These are phyloP conservation scores for Prolemur simus DNA, from an alignment of 2,113 vertebrate species.

Conservation along the genomic window DNA sequence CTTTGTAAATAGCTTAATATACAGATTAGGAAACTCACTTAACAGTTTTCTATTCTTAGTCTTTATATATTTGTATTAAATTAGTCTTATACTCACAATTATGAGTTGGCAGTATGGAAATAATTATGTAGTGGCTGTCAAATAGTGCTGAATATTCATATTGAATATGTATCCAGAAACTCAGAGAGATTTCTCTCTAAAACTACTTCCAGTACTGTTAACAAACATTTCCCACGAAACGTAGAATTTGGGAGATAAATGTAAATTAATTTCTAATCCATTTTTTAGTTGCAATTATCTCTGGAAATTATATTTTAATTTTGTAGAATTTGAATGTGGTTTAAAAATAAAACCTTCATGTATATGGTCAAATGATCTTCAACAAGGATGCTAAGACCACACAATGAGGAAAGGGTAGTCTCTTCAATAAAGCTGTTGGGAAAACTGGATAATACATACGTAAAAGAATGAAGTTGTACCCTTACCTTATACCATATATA, in stretches of 20 bases:
- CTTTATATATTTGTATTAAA: background rate
- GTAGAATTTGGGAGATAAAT: background rate
- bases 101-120: background rate
- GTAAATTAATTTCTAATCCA: background rate
- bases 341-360: conserved; percentile 6
- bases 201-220: background rate
- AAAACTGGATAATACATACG: background rate
- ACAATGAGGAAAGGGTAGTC: background rate
- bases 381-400: background rate
- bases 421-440: background rate
- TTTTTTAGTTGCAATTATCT: conserved; percentile 9
- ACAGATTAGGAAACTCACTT: background rate
- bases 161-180: background rate
- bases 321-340: background rate
- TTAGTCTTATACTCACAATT: background rate
- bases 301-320: background rate
- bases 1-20: background rate
- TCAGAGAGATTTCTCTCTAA: background rate
- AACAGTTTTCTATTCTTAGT: background rate
- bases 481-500: background rate
- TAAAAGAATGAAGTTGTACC: background rate
- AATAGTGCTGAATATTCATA: background rate
- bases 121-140: background rate
- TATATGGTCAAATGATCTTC: background rate
- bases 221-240: background rate